phyloP scores from a whole-genome alignment of 1,140 invertebrate genomes.

The Grapholita molesta region DNA sequence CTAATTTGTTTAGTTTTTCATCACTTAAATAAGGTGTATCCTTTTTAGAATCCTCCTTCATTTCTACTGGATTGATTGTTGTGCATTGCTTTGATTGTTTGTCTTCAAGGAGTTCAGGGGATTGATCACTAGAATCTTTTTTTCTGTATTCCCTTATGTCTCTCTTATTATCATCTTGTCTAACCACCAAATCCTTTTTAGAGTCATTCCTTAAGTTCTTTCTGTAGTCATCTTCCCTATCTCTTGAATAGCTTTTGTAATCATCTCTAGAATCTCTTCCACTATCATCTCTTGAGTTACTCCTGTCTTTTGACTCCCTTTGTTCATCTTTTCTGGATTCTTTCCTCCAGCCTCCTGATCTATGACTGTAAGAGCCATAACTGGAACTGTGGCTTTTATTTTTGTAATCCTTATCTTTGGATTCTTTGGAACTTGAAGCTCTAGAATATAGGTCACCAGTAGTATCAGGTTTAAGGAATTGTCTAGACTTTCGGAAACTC shows the following conservation, averaged over 20 bases:
- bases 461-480: slow-evolving; percentile 68
- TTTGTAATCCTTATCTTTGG: slow-evolving; percentile 17
- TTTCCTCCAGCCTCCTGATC: not conserved
- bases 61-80: slow-evolving; percentile 34
- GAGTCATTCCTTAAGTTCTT: slow-evolving; percentile 21
- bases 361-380: not conserved
- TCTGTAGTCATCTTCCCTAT: not conserved
- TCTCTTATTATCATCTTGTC: slow-evolving; percentile 23
- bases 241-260: not conserved
- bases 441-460: slow-evolving; percentile 51
- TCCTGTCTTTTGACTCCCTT: slow-evolving; percentile 19
- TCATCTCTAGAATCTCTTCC: not conserved
- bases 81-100: slow-evolving; percentile 15
- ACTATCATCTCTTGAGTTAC: not conserved
- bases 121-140: slow-evolving; percentile 20
- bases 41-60: slow-evolving; percentile 23
- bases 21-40: slow-evolving; percentile 79
- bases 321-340: slow-evolving; percentile 21
- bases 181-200: slow-evolving; percentile 22
- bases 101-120: not conserved
- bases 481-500: slow-evolving; percentile 46
- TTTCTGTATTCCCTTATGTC: slow-evolving; percentile 17
- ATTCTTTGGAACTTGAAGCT: slow-evolving; percentile 26
- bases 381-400: slow-evolving; percentile 16
- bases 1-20: slow-evolving; percentile 92